Evolutionary conservation across 2,797 vertebrate species (phyloP).

Genomic region (Orientallactaga sibirica): DNA sequence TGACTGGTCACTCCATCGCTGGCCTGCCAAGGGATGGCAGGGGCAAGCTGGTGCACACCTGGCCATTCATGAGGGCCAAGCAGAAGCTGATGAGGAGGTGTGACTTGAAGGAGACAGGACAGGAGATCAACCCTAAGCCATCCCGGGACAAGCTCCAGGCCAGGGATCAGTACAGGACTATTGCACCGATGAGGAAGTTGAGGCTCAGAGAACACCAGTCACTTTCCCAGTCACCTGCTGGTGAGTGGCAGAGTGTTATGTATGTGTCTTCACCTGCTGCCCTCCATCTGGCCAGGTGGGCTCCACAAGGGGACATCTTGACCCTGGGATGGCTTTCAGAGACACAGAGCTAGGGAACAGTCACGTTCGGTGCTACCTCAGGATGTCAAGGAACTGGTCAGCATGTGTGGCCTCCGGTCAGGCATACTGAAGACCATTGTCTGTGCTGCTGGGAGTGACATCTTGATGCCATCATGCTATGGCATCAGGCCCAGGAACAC

Average conservation of each 20-base stretch:
- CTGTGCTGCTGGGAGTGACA: not conserved
- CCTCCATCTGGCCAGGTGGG: fast-evolving
- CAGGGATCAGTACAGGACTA: not conserved
- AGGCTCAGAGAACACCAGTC: not conserved
- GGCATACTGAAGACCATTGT: fast-evolving
- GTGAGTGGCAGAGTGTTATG: not conserved
- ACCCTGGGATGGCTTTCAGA: not conserved
- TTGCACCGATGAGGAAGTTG: not conserved
- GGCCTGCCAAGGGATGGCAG: fast-evolving
- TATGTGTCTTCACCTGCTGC: fast-evolving
- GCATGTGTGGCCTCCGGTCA: not conserved
- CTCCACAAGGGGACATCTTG: fast-evolving
- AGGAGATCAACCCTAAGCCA: not conserved
- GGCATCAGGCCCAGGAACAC: not conserved
- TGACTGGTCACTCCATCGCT: not conserved
- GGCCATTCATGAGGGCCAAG: fast-evolving
- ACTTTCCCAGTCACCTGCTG: not conserved
- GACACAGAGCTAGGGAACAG: not conserved
- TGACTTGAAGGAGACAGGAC: not conserved
- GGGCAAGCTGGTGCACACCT: too few relatives aligned
- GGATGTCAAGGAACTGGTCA: too few relatives aligned
- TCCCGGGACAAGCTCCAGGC: not conserved
- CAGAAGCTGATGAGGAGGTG: too few relatives aligned
- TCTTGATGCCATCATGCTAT: too few relatives aligned
- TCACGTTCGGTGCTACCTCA: not conserved